Evolutionary conservation across 2,888 invertebrate species (phyloP), one percentile per base, ranked within the genome.

Genomic region (Oscheius onirici): DNA sequence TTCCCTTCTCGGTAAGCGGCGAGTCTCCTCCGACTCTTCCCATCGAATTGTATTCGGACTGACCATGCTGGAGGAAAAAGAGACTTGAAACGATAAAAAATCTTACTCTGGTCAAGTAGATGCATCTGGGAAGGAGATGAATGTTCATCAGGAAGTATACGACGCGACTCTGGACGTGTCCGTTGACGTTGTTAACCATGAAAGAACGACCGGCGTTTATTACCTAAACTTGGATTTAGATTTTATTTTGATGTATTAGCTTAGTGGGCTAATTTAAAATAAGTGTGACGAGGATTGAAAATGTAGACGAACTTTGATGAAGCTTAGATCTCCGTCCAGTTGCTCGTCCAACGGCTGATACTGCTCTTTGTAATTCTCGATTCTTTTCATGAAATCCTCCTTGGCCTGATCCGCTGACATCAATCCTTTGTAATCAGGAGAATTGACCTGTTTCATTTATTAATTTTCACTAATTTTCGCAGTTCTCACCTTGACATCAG

Each of bases 61-160:
- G 97, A 1, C 97, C 99, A 88, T 99, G 97, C 93, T 93, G 88
- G 3, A 88, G 88, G 20, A 41, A 66, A 51, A 40, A 3, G 34
- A 57, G 6, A 26, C 24, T 43, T 3, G n/a, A 55, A 43, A 22
- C 26, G n/a, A 43, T 28, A 8, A 60, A 60, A 57, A 24, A 43
- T 57, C 76, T 54, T 87, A 94, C 94, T 90, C 97, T 92, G 0
- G 96, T 95, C 69, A 99, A 90, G 90, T 97, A 99, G 86, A 99
- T 97, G 22, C 96, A 95, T 83, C 97, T 91, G 0, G 97, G 97
- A 71, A 95, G 93, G 69, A 97, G 95, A 89, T 97, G 97, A 88
- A 97, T 97, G 88, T 99, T 99, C 97, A 99, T 99, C 24, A 99
- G 90, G 89, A 97, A 99, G 89, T 99, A 99, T 1, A 97, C 97